Conservation (phyloP, 2,797 vertebrate genomes). For the Neosalanx taihuensis region DNA sequence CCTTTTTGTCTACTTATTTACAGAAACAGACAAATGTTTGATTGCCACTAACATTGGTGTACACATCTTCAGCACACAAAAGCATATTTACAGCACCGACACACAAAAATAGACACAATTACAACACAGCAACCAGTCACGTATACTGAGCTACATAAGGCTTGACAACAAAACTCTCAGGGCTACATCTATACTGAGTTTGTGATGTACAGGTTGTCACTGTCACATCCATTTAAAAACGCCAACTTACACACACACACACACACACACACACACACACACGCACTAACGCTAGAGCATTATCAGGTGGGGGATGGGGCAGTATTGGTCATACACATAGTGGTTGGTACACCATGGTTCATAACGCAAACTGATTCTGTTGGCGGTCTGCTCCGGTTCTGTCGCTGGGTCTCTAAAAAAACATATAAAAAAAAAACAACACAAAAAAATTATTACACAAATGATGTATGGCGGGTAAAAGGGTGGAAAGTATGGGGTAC, state of each 20-base stretch:
- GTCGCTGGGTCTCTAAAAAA: constrained; percentile 81
- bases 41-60: constrained; percentile 70
- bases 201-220: constrained; percentile 71
- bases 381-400: constrained; percentile 80
- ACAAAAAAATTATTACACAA: constrained; percentile 89
- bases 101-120: constrained; percentile 70
- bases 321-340: constrained; percentile 83
- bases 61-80: constrained; percentile 73
- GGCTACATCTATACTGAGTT: constrained; percentile 80
- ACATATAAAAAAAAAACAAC: constrained; percentile 87
- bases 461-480: constrained; percentile 63
- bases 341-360: constrained; percentile 85
- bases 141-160: constrained; percentile 77
- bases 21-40: constrained; percentile 70
- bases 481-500: constrained; percentile 62
- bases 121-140: constrained; percentile 77
- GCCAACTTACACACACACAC: constrained; percentile 71
- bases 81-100: constrained; percentile 75
- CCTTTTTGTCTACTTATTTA: constrained; percentile 55
- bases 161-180: constrained; percentile 75
- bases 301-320: constrained; percentile 79
- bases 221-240: constrained; percentile 69
- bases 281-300: constrained; percentile 69
- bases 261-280: constrained; percentile 69
- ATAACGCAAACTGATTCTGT: constrained; percentile 85